Conservation (phyloP, 2,113 vertebrate species). For the Percopsis transmontana region DNA sequence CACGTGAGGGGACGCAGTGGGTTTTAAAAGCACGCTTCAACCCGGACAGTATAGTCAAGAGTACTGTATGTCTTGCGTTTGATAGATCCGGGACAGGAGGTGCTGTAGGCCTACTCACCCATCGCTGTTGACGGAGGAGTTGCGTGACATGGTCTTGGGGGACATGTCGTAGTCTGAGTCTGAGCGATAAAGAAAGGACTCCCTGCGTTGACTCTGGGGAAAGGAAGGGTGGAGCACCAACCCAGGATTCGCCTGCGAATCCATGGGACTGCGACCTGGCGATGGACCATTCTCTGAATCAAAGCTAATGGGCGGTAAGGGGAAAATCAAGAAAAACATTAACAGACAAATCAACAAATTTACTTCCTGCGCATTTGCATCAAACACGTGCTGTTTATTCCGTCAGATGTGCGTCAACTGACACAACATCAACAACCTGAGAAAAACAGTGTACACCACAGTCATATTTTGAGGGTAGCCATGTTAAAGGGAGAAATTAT, state of each 20-base stretch:
- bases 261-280: constrained; percentile 88
- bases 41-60: no score
- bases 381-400: background rate
- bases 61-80: background rate
- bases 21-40: no score
- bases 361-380: no score
- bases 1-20: constrained; percentile 1
- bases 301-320: constrained; percentile 72
- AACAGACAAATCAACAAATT: constrained; percentile 1
- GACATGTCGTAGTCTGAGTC: constrained; percentile 94
- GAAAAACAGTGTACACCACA: constrained; percentile 48
- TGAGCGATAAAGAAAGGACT: constrained; percentile 92
- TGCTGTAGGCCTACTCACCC: constrained; percentile 76
- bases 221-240: constrained; percentile 87
- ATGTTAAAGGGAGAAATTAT: constrained; percentile 32
- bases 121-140: constrained; percentile 92
- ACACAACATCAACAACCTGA: no score
- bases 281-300: constrained; percentile 93
- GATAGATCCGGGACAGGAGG: constrained; percentile 13
- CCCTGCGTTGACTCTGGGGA: constrained; percentile 87
- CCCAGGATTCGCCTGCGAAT: constrained; percentile 91
- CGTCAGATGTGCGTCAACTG: no score
- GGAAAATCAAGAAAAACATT: background rate
- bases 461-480: constrained; percentile 31
- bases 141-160: constrained; percentile 92